A percentile compares a stretch with the other conserved stretches of the same genome.
These are phyloP conservation scores for Cochlearius cochlearius DNA, from an alignment of 2,113 vertebrate species.

Conservation along the genomic window DNA sequence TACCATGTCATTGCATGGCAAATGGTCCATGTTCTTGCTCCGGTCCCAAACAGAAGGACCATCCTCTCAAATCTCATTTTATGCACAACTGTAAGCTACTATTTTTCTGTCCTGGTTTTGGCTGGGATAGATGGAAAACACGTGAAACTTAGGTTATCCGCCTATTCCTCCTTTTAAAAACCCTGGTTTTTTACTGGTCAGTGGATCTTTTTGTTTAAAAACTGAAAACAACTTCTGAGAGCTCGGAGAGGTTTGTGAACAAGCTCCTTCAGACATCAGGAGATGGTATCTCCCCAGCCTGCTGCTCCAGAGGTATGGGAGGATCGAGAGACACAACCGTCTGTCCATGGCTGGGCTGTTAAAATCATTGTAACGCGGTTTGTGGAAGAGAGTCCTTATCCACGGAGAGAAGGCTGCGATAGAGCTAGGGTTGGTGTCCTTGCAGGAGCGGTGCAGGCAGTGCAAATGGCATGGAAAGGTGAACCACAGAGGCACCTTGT, in stretches of 20 bases:
- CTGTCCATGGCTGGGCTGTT: background rate
- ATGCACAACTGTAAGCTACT: background rate
- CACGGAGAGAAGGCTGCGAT: fast-evolving
- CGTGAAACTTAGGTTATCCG: background rate
- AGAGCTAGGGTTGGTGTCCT: background rate
- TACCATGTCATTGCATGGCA: fast-evolving
- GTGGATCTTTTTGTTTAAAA: background rate
- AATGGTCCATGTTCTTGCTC: background rate
- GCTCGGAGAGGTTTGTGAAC: background rate
- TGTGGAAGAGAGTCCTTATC: background rate
- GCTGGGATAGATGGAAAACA: background rate
- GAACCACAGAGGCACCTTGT: background rate
- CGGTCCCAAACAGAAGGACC: background rate
- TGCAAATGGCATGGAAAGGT: background rate
- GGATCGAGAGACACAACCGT: background rate
- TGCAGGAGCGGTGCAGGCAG: background rate
- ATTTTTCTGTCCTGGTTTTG: too few relatives aligned
- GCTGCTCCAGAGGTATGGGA: background rate
- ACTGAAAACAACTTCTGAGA: background rate
- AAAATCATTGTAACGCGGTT: fast-evolving
- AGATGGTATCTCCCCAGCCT: background rate
- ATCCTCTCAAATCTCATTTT: background rate
- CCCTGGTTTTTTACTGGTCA: background rate
- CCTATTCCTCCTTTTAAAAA: background rate
- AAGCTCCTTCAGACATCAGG: background rate